These are phyloP conservation scores for Ornithoptera priamus DNA, from an alignment of 2,888 invertebrate genomes.

Conservation along the genomic window DNA sequence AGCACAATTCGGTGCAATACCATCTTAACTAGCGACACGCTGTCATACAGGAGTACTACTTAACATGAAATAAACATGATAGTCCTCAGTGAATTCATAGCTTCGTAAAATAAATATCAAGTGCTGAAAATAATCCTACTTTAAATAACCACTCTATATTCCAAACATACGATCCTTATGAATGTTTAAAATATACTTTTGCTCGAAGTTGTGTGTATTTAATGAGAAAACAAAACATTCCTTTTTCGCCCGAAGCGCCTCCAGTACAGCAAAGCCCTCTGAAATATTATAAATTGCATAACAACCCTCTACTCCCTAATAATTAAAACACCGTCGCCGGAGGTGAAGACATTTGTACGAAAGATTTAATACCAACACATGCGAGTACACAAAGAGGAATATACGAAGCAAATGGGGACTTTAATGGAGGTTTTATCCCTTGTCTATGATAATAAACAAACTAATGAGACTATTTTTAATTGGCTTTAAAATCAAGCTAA, in stretches of 20 bases:
- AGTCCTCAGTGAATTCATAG: background rate
- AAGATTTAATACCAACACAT: constrained; percentile 2
- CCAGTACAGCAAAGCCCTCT: background rate
- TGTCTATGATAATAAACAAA: background rate
- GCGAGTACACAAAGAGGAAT: no score
- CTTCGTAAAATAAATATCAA: background rate
- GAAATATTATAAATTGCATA: constrained; percentile 16
- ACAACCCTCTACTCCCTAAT: constrained; percentile 9
- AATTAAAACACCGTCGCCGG: constrained; percentile 6
- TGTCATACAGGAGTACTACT: no score
- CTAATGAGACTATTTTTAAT: background rate
- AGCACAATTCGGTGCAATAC: no score
- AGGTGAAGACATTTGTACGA: constrained; percentile 6
- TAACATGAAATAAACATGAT: no score
- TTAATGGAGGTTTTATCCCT: background rate
- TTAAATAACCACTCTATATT: background rate
- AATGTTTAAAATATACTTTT: constrained; percentile 6
- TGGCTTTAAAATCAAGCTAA: background rate
- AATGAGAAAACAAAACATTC: constrained; percentile 22
- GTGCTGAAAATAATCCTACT: background rate
- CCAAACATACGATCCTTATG: background rate
- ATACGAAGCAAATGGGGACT: background rate
- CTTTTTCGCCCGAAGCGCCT: constrained; percentile 3
- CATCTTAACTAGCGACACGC: no score
- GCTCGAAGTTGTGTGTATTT: constrained; percentile 3